Percentiles rank a stretch among this genome's conserved stretches.
Evolutionary conservation across 2,888 invertebrate species (phyloP).

Genomic region (Ganaspis brasiliensis): DNA sequence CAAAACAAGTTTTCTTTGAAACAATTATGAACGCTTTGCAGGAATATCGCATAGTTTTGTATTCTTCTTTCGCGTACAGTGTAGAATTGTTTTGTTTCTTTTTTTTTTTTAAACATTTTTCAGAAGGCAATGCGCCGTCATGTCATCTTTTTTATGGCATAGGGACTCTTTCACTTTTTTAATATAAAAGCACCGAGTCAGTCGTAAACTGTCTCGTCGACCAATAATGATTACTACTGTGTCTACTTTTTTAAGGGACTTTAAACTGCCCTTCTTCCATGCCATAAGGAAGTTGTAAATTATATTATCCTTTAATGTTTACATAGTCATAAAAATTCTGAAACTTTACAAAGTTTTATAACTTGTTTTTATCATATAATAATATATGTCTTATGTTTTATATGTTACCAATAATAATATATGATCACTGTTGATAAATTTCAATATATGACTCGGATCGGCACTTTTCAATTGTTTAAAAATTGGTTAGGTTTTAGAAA

Average conservation of each 20-base stretch:
- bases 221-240: background rate
- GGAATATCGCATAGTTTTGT: background rate
- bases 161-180: background rate
- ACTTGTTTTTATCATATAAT: too few relatives aligned
- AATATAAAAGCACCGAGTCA: background rate
- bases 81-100: background rate
- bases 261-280: background rate
- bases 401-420: too few relatives aligned
- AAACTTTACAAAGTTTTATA: too few relatives aligned
- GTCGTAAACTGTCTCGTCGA: background rate
- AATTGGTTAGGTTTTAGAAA: too few relatives aligned
- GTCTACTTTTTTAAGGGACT: background rate
- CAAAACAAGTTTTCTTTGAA: slow-evolving; percentile 16
- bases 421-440: too few relatives aligned
- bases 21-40: slow-evolving; percentile 13
- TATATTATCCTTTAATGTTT: background rate
- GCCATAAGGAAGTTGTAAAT: background rate
- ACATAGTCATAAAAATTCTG: too few relatives aligned
- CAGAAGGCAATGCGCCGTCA: too few relatives aligned
- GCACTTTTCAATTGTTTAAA: too few relatives aligned
- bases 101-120: background rate
- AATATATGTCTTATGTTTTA: too few relatives aligned
- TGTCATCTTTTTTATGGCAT: background rate
- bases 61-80: background rate
- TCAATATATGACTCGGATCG: too few relatives aligned